Conservation (phyloP, 2,113 vertebrate genomes). For the Microtus ochrogaster region DNA sequence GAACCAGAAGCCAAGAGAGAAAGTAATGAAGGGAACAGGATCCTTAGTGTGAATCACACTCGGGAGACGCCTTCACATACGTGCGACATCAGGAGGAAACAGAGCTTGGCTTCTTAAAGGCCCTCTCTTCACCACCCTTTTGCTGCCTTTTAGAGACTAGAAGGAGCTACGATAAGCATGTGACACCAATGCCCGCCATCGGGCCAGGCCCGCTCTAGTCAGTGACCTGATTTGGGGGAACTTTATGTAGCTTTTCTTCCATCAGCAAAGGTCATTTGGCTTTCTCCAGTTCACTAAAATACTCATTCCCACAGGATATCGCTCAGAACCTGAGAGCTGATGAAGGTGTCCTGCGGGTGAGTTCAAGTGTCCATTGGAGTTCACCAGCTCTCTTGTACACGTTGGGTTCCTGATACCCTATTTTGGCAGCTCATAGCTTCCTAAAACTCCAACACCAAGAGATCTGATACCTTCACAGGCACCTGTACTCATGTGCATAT, state of each 20-base stretch:
- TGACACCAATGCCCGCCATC: background rate
- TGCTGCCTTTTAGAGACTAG: background rate
- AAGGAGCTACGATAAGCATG: background rate
- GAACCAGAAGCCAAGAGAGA: background rate
- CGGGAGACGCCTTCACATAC: background rate
- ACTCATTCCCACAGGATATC: background rate
- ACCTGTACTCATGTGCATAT: too few species aligned
- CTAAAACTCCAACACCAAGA: background rate
- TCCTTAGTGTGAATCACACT: background rate
- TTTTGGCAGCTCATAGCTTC: background rate
- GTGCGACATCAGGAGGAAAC: background rate
- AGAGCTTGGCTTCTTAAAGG: background rate
- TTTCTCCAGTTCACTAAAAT: background rate
- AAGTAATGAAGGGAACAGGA: background rate
- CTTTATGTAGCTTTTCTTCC: slow-evolving; percentile 20
- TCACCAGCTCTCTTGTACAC: background rate
- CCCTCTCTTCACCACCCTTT: background rate
- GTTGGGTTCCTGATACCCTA: too few species aligned
- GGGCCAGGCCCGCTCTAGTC: background rate
- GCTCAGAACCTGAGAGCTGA: slow-evolving; percentile 9
- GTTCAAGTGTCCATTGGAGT: background rate
- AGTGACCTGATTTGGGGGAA: background rate
- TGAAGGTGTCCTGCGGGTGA: background rate
- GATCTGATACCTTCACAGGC: too few species aligned
- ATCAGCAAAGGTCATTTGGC: background rate